Evolutionary conservation across 2,888 invertebrate species (phyloP).

Genomic region (Agonopterix alstromeriana): DNA sequence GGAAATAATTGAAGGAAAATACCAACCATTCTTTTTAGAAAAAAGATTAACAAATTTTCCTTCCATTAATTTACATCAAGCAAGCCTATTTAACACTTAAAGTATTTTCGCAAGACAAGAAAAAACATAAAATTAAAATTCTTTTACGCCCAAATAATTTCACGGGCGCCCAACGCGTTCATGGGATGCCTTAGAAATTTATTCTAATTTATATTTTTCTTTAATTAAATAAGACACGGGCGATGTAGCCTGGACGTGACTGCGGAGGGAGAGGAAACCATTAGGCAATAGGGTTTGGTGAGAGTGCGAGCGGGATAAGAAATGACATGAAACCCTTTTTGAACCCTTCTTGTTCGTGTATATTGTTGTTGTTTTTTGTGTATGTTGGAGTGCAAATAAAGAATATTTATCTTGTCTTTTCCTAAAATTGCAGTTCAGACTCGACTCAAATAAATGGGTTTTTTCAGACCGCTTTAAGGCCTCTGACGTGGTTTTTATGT

Average conservation of each 20-base stretch:
- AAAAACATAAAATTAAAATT: slow-evolving; percentile 18
- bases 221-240: slow-evolving; percentile 60
- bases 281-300: slow-evolving; percentile 29
- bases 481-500: no score
- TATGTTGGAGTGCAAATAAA: no score
- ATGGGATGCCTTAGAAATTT: slow-evolving; percentile 39
- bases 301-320: not conserved
- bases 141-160: slow-evolving; percentile 20
- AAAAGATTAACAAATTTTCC: no score
- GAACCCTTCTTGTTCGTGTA: no score
- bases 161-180: slow-evolving; percentile 13
- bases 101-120: not conserved
- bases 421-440: no score
- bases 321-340: no score
- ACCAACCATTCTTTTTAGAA: no score
- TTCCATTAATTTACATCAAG: slow-evolving; percentile 3
- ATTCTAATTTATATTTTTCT: slow-evolving; percentile 62
- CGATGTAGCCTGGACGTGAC: slow-evolving; percentile 49
- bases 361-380: no score
- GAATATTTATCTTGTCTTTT: no score
- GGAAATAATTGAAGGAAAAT: no score
- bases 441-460: no score
- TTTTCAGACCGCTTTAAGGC: no score
- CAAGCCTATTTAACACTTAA: not conserved
- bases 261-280: slow-evolving; percentile 34